Percentiles rank a stretch among this genome's conserved stretches.
These are phyloP conservation scores for Zosterops borbonicus DNA, from an alignment of 2,113 vertebrate genomes.

Conservation along the genomic window DNA sequence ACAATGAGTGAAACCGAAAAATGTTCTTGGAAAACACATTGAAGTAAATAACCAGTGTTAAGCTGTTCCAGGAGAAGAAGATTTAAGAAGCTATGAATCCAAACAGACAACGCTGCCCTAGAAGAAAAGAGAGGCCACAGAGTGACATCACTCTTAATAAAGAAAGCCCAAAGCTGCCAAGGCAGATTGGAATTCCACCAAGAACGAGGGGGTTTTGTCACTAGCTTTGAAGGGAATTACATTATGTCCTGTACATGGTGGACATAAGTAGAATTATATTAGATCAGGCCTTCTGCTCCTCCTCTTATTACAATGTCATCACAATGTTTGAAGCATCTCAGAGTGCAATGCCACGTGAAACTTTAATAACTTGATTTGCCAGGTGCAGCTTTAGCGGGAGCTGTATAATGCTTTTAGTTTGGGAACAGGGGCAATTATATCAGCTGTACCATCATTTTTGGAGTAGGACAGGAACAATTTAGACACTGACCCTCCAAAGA, in stretches of 20 bases:
- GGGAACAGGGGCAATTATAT: slow-evolving; percentile 51
- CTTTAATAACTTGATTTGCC: slow-evolving; percentile 70
- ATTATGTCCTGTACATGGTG: slow-evolving; percentile 16
- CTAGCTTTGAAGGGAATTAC: slow-evolving; percentile 38
- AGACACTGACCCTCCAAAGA: slow-evolving; percentile 40
- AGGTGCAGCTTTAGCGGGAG: slow-evolving; percentile 70
- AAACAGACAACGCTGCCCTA: slow-evolving; percentile 16
- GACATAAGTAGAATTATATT: slow-evolving; percentile 56
- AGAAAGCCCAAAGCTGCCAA: slow-evolving; percentile 36
- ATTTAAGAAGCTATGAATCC: slow-evolving; percentile 44
- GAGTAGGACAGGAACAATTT: slow-evolving; percentile 18
- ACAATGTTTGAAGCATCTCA: slow-evolving; percentile 25
- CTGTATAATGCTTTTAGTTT: slow-evolving; percentile 63
- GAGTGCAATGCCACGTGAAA: slow-evolving; percentile 11
- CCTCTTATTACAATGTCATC: slow-evolving; percentile 68
- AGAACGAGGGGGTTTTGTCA: slow-evolving; percentile 39
- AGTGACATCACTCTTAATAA: slow-evolving; percentile 50
- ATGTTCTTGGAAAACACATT: not conserved
- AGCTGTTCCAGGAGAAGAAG: slow-evolving; percentile 18
- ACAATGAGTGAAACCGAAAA: not conserved
- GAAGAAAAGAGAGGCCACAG: slow-evolving; percentile 17
- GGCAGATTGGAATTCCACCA: slow-evolving; percentile 43
- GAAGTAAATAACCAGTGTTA: slow-evolving; percentile 23
- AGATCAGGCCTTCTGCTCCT: slow-evolving; percentile 62
- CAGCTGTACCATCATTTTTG: slow-evolving; percentile 28